Evolutionary conservation across 2,113 vertebrate genomes (phyloP).

Genomic region (Colistium nudipinnis): DNA sequence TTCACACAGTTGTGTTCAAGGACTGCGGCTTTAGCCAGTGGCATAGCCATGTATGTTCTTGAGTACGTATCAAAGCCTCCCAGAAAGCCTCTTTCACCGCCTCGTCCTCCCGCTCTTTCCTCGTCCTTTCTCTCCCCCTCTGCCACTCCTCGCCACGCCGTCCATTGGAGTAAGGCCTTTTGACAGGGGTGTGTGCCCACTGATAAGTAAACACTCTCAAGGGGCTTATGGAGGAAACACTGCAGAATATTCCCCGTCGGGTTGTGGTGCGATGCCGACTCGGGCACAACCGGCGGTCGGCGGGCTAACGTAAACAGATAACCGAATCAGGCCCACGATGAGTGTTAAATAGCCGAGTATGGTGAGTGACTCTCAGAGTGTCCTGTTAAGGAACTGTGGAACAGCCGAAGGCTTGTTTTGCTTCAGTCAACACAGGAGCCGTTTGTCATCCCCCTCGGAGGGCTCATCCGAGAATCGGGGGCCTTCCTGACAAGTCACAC

Average conservation of each 20-base stretch:
- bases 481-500: slow-evolving; percentile 56
- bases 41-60: slow-evolving; percentile 68
- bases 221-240: slow-evolving; percentile 60
- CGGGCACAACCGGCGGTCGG: slow-evolving; percentile 36
- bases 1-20: slow-evolving; percentile 59
- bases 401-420: slow-evolving; percentile 50
- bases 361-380: slow-evolving; percentile 36
- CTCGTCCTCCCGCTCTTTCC: slow-evolving; percentile 15
- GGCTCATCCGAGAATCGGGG: slow-evolving; percentile 51
- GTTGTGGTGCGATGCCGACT: slow-evolving; percentile 40
- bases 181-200: slow-evolving; percentile 74
- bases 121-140: slow-evolving; percentile 20
- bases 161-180: slow-evolving; percentile 57
- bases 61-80: slow-evolving; percentile 66
- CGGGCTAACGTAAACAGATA: slow-evolving; percentile 55
- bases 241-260: slow-evolving; percentile 40
- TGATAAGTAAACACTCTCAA: slow-evolving; percentile 73
- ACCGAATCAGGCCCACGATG: slow-evolving; percentile 7
- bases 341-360: slow-evolving; percentile 40
- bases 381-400: slow-evolving; percentile 44
- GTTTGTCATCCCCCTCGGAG: slow-evolving; percentile 64
- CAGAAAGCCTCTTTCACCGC: slow-evolving; percentile 58
- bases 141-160: slow-evolving; percentile 43
- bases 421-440: slow-evolving; percentile 58
- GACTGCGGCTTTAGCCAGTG: slow-evolving; percentile 57